Evolutionary conservation across 1,140 invertebrate genomes (phyloP).

Genomic region (Acromyrmex echinatior): DNA sequence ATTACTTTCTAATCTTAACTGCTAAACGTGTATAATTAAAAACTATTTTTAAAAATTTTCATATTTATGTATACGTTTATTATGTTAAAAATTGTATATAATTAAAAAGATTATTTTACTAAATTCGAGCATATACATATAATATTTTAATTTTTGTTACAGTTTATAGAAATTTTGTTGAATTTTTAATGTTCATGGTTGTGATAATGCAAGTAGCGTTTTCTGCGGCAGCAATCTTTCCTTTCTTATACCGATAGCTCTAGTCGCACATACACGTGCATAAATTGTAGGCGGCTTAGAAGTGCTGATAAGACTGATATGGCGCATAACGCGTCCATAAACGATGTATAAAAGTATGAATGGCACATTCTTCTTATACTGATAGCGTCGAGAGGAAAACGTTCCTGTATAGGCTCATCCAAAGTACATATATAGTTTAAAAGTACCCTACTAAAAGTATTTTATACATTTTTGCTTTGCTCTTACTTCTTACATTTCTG

Average conservation of each 20-base stretch:
- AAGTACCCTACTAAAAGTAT: background rate
- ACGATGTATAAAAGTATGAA: constrained; percentile 74
- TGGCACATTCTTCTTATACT: constrained; percentile 73
- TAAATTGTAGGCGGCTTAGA: constrained; percentile 74
- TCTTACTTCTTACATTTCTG: background rate
- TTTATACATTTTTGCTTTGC: background rate
- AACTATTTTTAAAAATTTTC: background rate
- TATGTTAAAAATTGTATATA: background rate
- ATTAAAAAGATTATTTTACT: background rate
- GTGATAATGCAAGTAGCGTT: constrained; percentile 66
- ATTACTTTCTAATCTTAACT: background rate
- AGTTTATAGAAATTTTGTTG: background rate
- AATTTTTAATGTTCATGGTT: constrained; percentile 43
- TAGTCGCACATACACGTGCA: constrained; percentile 61
- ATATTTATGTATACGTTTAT: background rate
- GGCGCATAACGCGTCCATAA: constrained; percentile 68
- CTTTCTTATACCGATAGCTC: constrained; percentile 56
- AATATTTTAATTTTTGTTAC: background rate
- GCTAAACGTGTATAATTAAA: background rate
- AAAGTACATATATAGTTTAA: background rate
- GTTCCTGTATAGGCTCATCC: constrained; percentile 35
- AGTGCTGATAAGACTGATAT: constrained; percentile 74
- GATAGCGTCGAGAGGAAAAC: constrained; percentile 65
- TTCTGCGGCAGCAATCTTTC: constrained; percentile 62
- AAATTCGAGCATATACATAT: background rate